These are phyloP conservation scores for Alectoris magna DNA, from an alignment of 2,797 vertebrate genomes.

Conservation along the genomic window DNA sequence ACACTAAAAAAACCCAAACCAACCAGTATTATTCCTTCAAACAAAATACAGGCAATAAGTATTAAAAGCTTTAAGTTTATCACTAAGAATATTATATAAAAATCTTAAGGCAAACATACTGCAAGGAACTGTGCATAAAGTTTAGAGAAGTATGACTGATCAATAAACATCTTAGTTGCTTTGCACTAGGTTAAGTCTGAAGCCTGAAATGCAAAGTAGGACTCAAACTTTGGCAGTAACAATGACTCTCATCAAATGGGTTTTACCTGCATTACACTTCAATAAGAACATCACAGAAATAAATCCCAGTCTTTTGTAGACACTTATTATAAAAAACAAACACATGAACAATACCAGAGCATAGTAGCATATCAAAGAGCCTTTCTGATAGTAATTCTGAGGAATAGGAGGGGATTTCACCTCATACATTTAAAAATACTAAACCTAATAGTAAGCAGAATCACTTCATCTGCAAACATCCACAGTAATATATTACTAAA, in stretches of 20 bases:
- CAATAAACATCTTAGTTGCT: background rate
- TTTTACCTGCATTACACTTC: background rate
- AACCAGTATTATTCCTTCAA: background rate
- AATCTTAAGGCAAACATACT: background rate
- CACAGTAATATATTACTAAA: background rate
- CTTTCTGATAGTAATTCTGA: background rate
- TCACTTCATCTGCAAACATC: background rate
- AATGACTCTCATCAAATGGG: background rate
- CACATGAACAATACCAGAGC: background rate
- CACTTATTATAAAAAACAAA: background rate
- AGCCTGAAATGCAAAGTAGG: background rate
- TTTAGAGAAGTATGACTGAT: background rate
- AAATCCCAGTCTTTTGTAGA: rapidly evolving
- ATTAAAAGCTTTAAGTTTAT: background rate
- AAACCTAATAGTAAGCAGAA: background rate
- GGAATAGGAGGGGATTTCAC: background rate
- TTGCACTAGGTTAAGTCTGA: background rate
- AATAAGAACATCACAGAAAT: background rate
- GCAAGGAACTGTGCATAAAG: background rate
- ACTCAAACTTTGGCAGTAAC: background rate
- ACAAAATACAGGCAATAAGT: background rate
- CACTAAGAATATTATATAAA: background rate
- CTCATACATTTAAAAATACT: rapidly evolving
- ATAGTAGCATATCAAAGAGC: background rate
- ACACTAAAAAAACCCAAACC: background rate